Evolutionary conservation across 2,113 vertebrate species (phyloP), one percentile per base, ranked within the genome.

Genomic region (Neofelis nebulosa): DNA sequence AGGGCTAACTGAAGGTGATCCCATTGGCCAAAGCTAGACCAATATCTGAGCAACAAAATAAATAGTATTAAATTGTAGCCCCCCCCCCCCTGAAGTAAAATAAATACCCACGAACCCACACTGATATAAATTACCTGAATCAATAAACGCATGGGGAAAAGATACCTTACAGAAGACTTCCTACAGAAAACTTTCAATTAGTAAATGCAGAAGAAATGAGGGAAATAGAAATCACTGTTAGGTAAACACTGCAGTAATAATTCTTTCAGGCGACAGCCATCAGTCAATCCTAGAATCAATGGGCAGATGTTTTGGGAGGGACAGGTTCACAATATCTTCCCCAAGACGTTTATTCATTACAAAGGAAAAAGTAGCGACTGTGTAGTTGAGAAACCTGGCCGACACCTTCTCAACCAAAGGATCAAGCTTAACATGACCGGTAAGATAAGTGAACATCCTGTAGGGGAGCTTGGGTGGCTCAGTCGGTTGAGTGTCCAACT

Each of bases 391-490:
- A 68, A 50, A 36, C 8, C 5, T 87, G 33, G 23, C 27, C 25
- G 15, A 55, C 38, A 74, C n/a, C 45, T 45, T 2, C 4, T 25
- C 65, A n/a, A 2, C 48, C 10, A 29, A 86, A 25, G 16, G 10
- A 12, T 10, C 0, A 45, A 65, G 31, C 11, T 61, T 69, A 81
- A 61, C 14, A 10, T 11, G 19, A 18, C 4, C 48, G 55, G 29
- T 38, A 63, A 71, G 50, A 3, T 4, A 68, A 2, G 4, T 7
- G 38, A 18, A 33, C 11, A 7, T 63, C 1, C 0, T 7, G 2
- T 19, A 18, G 7, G 21, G 57, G 57, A 8, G 57, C 57, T 21
- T 61, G 57, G 7, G 57, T 19, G 21, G 57, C 57, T 23, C 7
- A 23, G 57, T 61, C 0, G 21, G 57, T 61, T 61, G 57, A 61